phyloP scores from a whole-genome alignment of 2,113 vertebrate species.

The Podocnemis expansa region DNA sequence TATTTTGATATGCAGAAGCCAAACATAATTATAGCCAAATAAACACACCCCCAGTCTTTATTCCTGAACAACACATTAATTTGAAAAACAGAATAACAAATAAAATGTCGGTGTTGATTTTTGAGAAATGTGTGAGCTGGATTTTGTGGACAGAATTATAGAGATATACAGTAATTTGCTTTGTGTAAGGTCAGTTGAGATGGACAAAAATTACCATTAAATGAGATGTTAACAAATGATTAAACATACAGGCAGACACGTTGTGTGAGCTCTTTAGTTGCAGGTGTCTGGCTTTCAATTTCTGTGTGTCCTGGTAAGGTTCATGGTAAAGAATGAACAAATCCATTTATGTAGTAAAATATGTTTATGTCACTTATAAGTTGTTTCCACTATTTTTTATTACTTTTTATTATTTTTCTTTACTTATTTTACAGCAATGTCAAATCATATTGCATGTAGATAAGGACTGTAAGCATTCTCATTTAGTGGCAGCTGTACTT shows the following conservation, averaged over 20 bases:
- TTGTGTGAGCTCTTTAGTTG: not conserved
- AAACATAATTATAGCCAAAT: not conserved
- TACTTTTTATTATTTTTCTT: not conserved
- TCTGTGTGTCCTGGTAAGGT: not conserved
- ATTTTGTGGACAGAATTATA: not conserved
- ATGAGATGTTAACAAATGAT: not conserved
- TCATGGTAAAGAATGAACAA: not conserved
- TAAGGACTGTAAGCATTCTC: not conserved
- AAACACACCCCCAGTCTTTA: not conserved
- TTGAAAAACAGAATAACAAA: not conserved
- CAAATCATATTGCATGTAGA: not conserved
- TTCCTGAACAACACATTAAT: not conserved
- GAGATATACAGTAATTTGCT: not conserved
- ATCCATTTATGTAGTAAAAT: not conserved
- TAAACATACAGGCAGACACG: not conserved
- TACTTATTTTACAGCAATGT: not conserved
- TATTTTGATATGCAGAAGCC: not conserved
- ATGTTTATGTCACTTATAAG: accelerated
- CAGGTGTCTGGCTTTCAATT: not conserved
- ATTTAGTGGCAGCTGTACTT: not conserved
- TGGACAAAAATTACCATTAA: not conserved
- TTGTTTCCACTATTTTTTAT: not conserved
- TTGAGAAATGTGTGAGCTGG: not conserved
- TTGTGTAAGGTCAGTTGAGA: not conserved
- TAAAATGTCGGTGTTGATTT: not conserved